A percentile compares a stretch with the other conserved stretches of the same genome.
Conservation (phyloP, 92 coral and sea anemone species). For the Galaxea fascicularis region DNA sequence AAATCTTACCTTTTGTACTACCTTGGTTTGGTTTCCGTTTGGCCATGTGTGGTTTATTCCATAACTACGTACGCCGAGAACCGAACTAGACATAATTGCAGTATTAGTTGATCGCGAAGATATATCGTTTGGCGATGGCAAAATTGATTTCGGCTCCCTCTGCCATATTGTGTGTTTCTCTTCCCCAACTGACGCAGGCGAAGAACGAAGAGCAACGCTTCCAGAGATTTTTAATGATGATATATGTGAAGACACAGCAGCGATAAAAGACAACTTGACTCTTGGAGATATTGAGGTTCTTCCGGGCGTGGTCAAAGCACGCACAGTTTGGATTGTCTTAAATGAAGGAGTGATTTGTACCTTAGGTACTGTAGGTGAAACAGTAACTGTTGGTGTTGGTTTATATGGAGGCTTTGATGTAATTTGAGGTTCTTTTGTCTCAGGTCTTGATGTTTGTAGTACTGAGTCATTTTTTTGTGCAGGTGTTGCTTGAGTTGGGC, state of each 20-base stretch:
- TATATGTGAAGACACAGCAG: background rate
- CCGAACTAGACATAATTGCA: background rate
- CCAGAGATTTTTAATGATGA: background rate
- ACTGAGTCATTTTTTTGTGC: background rate
- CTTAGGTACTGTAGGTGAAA: background rate
- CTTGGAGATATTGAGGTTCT: background rate
- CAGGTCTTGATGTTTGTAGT: background rate
- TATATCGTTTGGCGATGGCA: background rate
- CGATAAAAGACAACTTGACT: background rate
- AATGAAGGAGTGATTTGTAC: conserved; percentile 1
- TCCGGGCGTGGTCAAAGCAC: background rate
- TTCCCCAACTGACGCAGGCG: background rate
- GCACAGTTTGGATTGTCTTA: background rate
- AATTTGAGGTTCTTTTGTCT: background rate
- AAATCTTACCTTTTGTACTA: conserved; percentile 6
- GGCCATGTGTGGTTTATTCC: background rate
- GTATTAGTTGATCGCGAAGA: background rate
- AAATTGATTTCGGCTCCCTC: background rate
- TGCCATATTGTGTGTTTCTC: background rate
- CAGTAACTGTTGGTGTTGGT: background rate
- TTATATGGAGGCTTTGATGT: background rate
- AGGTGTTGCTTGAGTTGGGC: background rate
- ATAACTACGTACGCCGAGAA: background rate
- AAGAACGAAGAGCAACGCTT: background rate
- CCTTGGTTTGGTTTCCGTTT: background rate